A percentile compares a stretch with the other conserved stretches of the same genome.
phyloP scores from a whole-genome alignment of 2,888 invertebrate species.

The Cryptocheilus praepositus region DNA sequence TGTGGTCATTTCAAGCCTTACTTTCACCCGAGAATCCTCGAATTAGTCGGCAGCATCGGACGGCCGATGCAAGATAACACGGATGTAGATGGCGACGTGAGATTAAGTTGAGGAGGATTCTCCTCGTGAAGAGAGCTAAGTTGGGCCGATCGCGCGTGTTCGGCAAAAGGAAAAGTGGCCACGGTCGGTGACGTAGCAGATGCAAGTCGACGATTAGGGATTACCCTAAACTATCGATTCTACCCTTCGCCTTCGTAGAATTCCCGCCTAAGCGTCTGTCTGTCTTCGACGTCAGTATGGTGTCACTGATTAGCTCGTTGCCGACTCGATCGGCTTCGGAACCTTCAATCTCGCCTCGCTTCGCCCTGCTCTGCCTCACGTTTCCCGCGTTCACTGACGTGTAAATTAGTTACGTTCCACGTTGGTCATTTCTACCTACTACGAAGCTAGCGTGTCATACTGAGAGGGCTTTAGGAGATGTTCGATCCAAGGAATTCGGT shows the following conservation, averaged over 20 bases:
- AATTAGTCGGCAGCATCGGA: slow-evolving; percentile 67
- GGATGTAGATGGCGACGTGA: slow-evolving; percentile 63
- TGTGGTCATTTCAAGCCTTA: slow-evolving; percentile 58
- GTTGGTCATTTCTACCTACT: no score
- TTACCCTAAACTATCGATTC: slow-evolving; percentile 51
- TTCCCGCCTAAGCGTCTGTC: slow-evolving; percentile 46
- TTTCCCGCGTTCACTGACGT: slow-evolving; percentile 2
- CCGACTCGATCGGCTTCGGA: no score
- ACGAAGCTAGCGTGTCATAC: no score
- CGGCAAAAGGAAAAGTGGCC: slow-evolving; percentile 31
- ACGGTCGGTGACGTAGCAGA: slow-evolving; percentile 67
- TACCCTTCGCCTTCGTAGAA: slow-evolving; percentile 19
- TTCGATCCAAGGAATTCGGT: no score
- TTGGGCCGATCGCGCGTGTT: background rate
- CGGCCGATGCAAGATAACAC: slow-evolving; percentile 68
- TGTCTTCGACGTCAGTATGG: slow-evolving; percentile 14
- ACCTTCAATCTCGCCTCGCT: background rate
- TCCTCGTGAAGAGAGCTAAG: slow-evolving; percentile 3
- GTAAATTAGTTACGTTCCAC: no score
- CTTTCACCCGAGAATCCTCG: slow-evolving; percentile 65
- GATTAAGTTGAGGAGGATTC: slow-evolving; percentile 44
- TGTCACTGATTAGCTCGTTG: no score
- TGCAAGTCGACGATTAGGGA: slow-evolving; percentile 62
- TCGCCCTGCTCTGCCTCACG: no score
- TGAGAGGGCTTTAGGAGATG: no score